These are phyloP conservation scores for Eonycteris spelaea DNA, from an alignment of 2,113 vertebrate species.

Conservation along the genomic window DNA sequence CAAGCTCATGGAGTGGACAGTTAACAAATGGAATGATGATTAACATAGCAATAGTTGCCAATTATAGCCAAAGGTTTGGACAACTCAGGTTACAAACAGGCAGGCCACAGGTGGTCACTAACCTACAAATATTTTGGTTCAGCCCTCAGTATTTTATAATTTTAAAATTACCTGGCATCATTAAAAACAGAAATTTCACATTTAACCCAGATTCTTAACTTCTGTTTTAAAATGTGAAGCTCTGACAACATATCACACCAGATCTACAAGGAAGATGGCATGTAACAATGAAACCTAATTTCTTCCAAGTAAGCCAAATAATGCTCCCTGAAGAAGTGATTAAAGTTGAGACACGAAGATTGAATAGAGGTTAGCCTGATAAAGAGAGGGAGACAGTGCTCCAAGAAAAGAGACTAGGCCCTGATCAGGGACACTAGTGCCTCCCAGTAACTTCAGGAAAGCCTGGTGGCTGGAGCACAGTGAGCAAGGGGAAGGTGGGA, in stretches of 20 bases:
- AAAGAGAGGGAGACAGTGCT: background rate
- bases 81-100: background rate
- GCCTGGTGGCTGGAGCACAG: background rate
- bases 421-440: background rate
- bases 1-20: background rate
- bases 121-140: background rate
- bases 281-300: background rate
- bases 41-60: background rate
- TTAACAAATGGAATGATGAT: background rate
- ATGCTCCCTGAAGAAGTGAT: background rate
- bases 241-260: background rate
- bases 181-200: slow-evolving; percentile 26
- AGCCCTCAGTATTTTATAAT: background rate
- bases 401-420: background rate
- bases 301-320: background rate
- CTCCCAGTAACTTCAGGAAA: background rate
- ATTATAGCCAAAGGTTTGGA: background rate
- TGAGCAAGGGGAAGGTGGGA: background rate
- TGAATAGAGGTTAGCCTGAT: background rate
- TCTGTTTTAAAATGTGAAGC: background rate
- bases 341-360: background rate
- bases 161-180: background rate
- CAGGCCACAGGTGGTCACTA: background rate
- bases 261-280: background rate
- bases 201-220: background rate